Conservation (phyloP, 2,888 invertebrate genomes). For the Eutolmus rufibarbis region DNA sequence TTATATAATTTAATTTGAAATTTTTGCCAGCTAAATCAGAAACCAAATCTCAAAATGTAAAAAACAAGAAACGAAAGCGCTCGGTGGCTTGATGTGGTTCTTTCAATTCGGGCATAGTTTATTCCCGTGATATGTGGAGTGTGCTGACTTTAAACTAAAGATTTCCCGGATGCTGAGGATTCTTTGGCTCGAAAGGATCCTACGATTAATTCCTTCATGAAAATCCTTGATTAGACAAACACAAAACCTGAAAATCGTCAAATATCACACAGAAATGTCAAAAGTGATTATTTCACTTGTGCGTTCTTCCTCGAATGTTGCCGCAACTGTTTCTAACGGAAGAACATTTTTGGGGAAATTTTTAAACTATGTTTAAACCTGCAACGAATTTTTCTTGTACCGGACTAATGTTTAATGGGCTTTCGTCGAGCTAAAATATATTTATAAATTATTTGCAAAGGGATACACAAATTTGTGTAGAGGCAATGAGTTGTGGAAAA, state of each 20-base stretch:
- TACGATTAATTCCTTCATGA: neutral
- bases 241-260: neutral
- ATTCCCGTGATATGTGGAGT: slow-evolving; percentile 19
- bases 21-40: neutral
- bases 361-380: neutral
- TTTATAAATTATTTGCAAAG: no score
- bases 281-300: neutral
- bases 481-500: no score
- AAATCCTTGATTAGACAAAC: neutral
- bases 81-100: neutral
- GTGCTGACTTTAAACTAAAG: neutral
- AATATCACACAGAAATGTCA: slow-evolving; percentile 11
- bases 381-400: neutral
- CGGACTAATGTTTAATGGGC: neutral
- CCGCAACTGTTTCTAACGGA: neutral
- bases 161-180: neutral
- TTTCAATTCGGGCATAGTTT: slow-evolving; percentile 37
- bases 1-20: slow-evolving; percentile 61
- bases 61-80: slow-evolving; percentile 23
- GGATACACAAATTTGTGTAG: no score
- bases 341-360: neutral
- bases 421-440: no score
- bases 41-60: slow-evolving; percentile 26
- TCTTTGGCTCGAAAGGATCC: neutral
- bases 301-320: neutral